Percentiles rank a stretch among this genome's conserved stretches.
phyloP scores from a whole-genome alignment of 2,797 vertebrate species.

The Sebastes variabilis region DNA sequence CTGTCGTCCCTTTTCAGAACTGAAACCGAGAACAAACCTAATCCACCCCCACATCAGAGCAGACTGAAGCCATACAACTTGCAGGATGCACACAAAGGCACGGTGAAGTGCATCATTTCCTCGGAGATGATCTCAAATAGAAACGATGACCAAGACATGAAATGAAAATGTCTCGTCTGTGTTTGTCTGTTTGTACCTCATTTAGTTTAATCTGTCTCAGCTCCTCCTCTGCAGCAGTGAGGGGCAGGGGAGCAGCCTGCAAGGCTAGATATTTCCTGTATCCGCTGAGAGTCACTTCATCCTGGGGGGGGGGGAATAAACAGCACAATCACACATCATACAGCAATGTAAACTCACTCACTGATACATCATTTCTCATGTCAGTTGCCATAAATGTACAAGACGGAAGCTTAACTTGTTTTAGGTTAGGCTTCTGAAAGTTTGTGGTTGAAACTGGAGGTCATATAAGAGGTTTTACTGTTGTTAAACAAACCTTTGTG shows the following conservation, averaged over 20 bases:
- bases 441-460: background rate
- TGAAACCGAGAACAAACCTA: slow-evolving; percentile 5
- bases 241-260: slow-evolving; percentile 90
- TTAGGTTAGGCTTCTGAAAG: background rate
- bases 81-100: background rate
- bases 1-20: slow-evolving; percentile 8
- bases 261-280: slow-evolving; percentile 91
- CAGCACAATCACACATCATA: background rate
- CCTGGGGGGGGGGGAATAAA: slow-evolving; percentile 76
- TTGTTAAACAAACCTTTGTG: slow-evolving; percentile 81
- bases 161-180: background rate
- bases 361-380: background rate
- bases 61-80: background rate
- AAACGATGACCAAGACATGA: background rate
- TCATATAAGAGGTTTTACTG: background rate
- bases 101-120: background rate
- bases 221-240: slow-evolving; percentile 96
- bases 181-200: slow-evolving; percentile 80
- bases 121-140: background rate
- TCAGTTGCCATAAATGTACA: background rate
- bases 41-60: background rate
- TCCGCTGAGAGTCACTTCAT: slow-evolving; percentile 91
- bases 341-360: background rate
- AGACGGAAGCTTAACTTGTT: background rate
- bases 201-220: slow-evolving; percentile 94